These are phyloP conservation scores for Brachyistius frenatus DNA, from an alignment of 2,113 vertebrate species.

Conservation along the genomic window DNA sequence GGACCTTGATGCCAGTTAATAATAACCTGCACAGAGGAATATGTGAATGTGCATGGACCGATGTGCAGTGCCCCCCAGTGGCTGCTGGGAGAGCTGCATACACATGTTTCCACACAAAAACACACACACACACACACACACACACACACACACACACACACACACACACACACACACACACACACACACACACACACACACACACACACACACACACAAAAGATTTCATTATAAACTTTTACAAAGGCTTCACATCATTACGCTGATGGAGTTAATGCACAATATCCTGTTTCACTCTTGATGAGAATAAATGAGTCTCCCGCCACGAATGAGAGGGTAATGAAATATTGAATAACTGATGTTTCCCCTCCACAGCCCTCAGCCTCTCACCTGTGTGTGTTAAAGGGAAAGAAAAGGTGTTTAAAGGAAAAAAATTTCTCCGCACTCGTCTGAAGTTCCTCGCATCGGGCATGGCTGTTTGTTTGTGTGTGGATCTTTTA, in stretches of 20 bases:
- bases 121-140: constrained; percentile 10
- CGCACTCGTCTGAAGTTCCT: background rate
- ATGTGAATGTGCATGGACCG: constrained; percentile 6
- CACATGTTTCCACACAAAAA: background rate
- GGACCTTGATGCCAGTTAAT: background rate
- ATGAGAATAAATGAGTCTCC: constrained; percentile 67
- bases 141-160: constrained; percentile 13
- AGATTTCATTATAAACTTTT: constrained; percentile 46
- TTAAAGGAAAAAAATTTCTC: constrained; percentile 1
- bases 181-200: constrained; percentile 10
- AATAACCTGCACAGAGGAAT: background rate
- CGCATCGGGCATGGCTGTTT: background rate
- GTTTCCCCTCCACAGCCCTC: constrained; percentile 40
- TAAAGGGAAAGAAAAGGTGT: constrained; percentile 1
- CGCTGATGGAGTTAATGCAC: constrained; percentile 59
- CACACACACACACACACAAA: constrained; percentile 9
- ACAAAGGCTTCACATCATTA: constrained; percentile 62
- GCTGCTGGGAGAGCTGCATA: constrained; percentile 11
- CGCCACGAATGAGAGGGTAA: constrained; percentile 42
- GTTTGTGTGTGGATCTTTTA: background rate
- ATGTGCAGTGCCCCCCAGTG: constrained; percentile 44
- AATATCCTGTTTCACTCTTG: constrained; percentile 50
- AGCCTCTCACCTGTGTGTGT: constrained; percentile 7
- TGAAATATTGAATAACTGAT: constrained; percentile 63
- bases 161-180: constrained; percentile 13